Evolutionary conservation across 1,140 invertebrate genomes (phyloP), one percentile per base, ranked within the genome.

Genomic region (Zaprionus gabonicus): DNA sequence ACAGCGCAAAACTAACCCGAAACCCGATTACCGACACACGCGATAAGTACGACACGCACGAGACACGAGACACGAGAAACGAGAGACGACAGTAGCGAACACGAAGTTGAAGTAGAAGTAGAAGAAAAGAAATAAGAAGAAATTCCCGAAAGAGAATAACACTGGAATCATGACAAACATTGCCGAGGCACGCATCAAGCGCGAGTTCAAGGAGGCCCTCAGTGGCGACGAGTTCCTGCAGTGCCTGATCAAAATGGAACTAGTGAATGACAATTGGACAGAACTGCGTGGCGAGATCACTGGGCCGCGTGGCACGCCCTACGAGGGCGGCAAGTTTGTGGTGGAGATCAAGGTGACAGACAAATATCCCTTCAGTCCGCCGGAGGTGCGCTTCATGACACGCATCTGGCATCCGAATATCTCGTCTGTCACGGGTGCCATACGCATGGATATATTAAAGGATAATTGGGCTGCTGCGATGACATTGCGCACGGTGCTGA

Each of bases 341-440:
- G 94, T 99, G 69, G 98, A 99, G 93, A 99, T 99, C 72, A 98
- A 97, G 94, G 97, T 99, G 81, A 98, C 99, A 76, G 98, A 99
- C 94, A 98, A 98, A 6, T 99, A 99, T 94, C 99, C 99, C 58
- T 99, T 99, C 93, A 98, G 98, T 95, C 98, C 98, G 78, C 98
- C 98, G 60, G 98, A 98, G 95, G 97, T 97, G 71, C 94, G 96
- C 38, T 99, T 99, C 95, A 95, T 97, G 76, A 99, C 99, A 66
- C 98, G 97, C 94, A 98, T 99, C 93, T 99, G 99, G 99, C 99
- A 99, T 94, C 99, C 99, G 57, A 99, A 99, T 94, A 98, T 99
- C 82, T 99, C 98, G 67, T 99, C 98, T 23, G 98, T 98, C 12
- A 99, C 98, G 56, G 99, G 99, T 71, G 98, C 98, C 31, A 99